Conservation (phyloP, 2,113 vertebrate species). For the Microtus ochrogaster region DNA sequence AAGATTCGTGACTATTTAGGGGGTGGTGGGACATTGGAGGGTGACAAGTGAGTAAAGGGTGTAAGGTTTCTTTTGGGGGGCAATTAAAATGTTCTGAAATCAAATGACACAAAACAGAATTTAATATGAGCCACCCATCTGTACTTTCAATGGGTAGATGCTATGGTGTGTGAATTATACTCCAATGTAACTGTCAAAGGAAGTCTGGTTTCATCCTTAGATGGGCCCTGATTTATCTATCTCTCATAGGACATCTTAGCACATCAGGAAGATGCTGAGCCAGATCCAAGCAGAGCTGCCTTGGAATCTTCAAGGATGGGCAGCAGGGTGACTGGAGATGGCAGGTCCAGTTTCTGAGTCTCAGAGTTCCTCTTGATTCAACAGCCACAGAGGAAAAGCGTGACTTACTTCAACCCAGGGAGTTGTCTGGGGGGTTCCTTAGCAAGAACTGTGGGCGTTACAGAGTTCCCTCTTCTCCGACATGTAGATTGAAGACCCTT, state of each 20-base stretch:
- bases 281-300: background rate
- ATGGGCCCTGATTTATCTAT: background rate
- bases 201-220: background rate
- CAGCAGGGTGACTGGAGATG: background rate
- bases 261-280: too few species aligned
- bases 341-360: background rate
- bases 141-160: background rate
- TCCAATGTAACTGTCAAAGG: background rate
- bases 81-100: background rate
- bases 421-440: slow-evolving; percentile 44
- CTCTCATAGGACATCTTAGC: background rate
- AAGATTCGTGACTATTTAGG: background rate
- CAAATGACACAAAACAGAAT: background rate
- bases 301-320: background rate
- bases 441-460: background rate
- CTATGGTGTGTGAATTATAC: background rate
- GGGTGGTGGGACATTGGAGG: too few species aligned
- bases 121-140: background rate
- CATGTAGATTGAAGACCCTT: background rate
- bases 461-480: background rate
- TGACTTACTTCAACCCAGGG: background rate
- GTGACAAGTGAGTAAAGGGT: background rate
- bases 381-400: slow-evolving; percentile 13
- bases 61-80: background rate
- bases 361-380: background rate